Evolutionary conservation across 1,140 invertebrate genomes (phyloP).

Genomic region (Macrobrachium rosenbergii): DNA sequence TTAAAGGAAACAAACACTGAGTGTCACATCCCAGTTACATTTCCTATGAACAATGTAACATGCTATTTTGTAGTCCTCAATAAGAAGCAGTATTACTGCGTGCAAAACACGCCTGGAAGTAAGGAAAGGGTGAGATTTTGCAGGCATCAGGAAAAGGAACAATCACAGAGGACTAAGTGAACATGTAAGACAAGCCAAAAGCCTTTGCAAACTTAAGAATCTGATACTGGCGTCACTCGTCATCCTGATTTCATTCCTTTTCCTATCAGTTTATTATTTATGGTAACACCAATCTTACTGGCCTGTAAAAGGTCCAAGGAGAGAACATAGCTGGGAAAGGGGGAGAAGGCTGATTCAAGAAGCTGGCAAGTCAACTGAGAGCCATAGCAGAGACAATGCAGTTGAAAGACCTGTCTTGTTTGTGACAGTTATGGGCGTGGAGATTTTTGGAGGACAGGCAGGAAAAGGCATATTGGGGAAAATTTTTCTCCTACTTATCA

Average conservation of each 20-base stretch:
- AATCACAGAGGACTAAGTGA: neutral
- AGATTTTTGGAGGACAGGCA: slow-evolving; percentile 37
- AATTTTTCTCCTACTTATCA: slow-evolving; percentile 39
- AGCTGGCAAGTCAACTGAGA: slow-evolving; percentile 52
- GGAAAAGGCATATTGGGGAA: slow-evolving; percentile 35
- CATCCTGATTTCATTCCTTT: slow-evolving; percentile 4
- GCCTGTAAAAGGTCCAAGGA: slow-evolving; percentile 1
- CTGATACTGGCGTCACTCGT: neutral
- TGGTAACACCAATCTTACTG: neutral
- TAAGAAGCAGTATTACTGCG: slow-evolving; percentile 42
- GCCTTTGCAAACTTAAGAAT: neutral
- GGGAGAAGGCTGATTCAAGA: slow-evolving; percentile 17
- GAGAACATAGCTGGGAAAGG: slow-evolving; percentile 2
- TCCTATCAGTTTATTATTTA: neutral
- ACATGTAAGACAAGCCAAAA: neutral
- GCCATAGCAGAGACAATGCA: slow-evolving; percentile 49
- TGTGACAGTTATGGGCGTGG: slow-evolving; percentile 8
- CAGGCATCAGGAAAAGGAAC: slow-evolving; percentile 32
- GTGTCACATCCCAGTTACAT: neutral
- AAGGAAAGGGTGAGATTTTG: slow-evolving; percentile 34
- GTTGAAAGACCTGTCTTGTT: slow-evolving; percentile 46
- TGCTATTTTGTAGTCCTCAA: slow-evolving; percentile 7
- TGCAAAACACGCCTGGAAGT: slow-evolving; percentile 38
- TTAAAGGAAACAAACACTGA: no score
- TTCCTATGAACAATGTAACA: slow-evolving; percentile 25